Evolutionary conservation across 2,797 vertebrate genomes (phyloP), one percentile per base, ranked within the genome.

Genomic region (Thripadectes ignobilis): DNA sequence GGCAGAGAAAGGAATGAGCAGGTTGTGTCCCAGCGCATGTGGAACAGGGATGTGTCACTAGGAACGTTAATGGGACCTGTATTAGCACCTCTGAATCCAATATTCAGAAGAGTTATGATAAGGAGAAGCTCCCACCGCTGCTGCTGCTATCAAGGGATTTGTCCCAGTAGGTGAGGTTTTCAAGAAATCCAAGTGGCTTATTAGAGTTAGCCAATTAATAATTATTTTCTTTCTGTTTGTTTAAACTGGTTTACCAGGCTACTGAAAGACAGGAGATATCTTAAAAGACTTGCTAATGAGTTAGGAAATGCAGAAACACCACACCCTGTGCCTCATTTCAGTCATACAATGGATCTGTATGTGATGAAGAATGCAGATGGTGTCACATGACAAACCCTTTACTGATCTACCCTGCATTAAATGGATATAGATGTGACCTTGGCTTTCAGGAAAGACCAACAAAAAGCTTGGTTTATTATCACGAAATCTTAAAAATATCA

Each of bases 261-360:
- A 14, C 38, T 41, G 38, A 29, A 65, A 61, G 68, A 24, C 57
- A 58, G 73, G 43, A 76, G 12, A 39, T 38, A 58, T 74, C 36
- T 58, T 52, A 18, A 78, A 79, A n/a, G 51, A 46, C 59, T 85
- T 20, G 77, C 62, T 89, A 62, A 95, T 46, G 58, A 94, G 73
- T 88, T 86, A 81, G 91, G 92, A 95, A 96, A 93, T 41, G 71
- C 85, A 95, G 63, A 94, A 85, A 43, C 83, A 39, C 92, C 95
- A 95, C 93, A 46, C 92, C 92, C 95, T 92, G 62, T 26, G 19
- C 69, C 81, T 75, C 71, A 79, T 68, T 93, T 83, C 82, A 46
- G 36, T 57, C 58, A 3, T 55, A 93, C 86, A 92, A 93, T 84
- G 54, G 75, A 27, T n/a, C 75, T 66, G 66, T 58, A 55, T 12